These are phyloP conservation scores for Carcina quercana DNA, from an alignment of 2,888 invertebrate genomes.

Conservation along the genomic window DNA sequence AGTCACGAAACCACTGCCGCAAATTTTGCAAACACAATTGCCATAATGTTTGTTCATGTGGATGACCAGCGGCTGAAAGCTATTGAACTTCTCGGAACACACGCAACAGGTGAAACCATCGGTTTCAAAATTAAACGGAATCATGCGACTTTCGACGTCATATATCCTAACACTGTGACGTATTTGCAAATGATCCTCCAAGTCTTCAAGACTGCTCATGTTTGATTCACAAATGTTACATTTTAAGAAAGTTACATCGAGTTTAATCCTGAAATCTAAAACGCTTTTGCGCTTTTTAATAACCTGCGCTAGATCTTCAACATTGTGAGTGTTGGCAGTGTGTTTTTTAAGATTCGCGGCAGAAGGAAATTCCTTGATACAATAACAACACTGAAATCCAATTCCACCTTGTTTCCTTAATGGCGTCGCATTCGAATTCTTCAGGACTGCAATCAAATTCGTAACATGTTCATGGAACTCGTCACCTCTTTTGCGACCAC, in stretches of 20 bases:
- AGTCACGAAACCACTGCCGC: slow-evolving; percentile 33
- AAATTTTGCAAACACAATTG: slow-evolving; percentile 36
- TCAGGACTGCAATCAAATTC: too few relatives aligned
- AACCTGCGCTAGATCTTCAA: slow-evolving; percentile 23
- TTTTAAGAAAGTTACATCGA: slow-evolving; percentile 41
- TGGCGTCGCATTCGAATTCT: slow-evolving; percentile 40
- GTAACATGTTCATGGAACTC: too few relatives aligned
- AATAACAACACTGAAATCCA: slow-evolving; percentile 37
- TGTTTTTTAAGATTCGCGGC: slow-evolving; percentile 33
- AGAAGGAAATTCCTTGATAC: slow-evolving; percentile 24
- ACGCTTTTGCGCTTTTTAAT: slow-evolving; percentile 23
- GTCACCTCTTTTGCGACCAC: too few relatives aligned
- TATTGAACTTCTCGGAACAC: slow-evolving; percentile 31
- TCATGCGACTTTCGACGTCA: slow-evolving; percentile 37
- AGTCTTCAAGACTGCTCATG: slow-evolving; percentile 26
- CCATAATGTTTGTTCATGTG: slow-evolving; percentile 44
- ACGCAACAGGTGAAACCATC: slow-evolving; percentile 29
- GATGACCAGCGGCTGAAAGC: slow-evolving; percentile 30
- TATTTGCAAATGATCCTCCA: slow-evolving; percentile 31
- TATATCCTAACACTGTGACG: too few relatives aligned
- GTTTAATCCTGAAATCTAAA: slow-evolving; percentile 24
- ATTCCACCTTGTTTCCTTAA: slow-evolving; percentile 31
- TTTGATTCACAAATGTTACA: slow-evolving; percentile 33
- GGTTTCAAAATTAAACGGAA: slow-evolving; percentile 40
- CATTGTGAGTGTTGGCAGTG: slow-evolving; percentile 25